Conservation (phyloP, 2,888 invertebrate species). For the Blastobasis adustella region DNA sequence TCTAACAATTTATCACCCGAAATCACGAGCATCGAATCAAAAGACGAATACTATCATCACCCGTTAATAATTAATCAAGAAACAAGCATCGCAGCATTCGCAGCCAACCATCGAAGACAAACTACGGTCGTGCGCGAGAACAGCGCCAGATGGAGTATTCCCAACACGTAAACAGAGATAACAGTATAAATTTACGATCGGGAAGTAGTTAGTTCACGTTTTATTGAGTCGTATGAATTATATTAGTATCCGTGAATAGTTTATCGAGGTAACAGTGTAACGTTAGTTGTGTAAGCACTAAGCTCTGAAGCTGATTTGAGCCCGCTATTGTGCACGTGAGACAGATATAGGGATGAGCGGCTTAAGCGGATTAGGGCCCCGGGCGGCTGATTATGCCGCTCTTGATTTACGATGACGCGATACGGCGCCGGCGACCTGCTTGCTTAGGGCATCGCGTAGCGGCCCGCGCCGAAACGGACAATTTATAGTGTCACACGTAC, state of each 20-base stretch:
- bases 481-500: slow-evolving; percentile 55
- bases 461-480: slow-evolving; percentile 46
- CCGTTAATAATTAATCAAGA: too few species aligned
- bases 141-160: slow-evolving; percentile 22
- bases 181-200: slow-evolving; percentile 40
- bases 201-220: slow-evolving; percentile 39
- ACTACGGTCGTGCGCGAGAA: not conserved
- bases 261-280: slow-evolving; percentile 28
- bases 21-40: too few species aligned
- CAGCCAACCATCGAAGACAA: too few species aligned
- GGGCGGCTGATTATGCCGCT: slow-evolving; percentile 62
- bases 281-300: slow-evolving; percentile 26
- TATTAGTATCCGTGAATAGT: slow-evolving; percentile 29
- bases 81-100: too few species aligned
- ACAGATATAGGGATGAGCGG: slow-evolving; percentile 58
- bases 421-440: slow-evolving; percentile 43
- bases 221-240: slow-evolving; percentile 43
- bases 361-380: slow-evolving; percentile 61
- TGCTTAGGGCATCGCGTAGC: slow-evolving; percentile 26
- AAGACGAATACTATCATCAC: too few species aligned
- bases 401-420: slow-evolving; percentile 70
- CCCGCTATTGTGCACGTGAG: slow-evolving; percentile 56
- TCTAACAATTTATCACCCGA: not conserved
- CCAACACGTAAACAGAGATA: slow-evolving; percentile 43
- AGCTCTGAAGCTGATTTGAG: slow-evolving; percentile 12